phyloP scores from a whole-genome alignment of 1,140 invertebrate genomes.

The Drosophila burlai region DNA sequence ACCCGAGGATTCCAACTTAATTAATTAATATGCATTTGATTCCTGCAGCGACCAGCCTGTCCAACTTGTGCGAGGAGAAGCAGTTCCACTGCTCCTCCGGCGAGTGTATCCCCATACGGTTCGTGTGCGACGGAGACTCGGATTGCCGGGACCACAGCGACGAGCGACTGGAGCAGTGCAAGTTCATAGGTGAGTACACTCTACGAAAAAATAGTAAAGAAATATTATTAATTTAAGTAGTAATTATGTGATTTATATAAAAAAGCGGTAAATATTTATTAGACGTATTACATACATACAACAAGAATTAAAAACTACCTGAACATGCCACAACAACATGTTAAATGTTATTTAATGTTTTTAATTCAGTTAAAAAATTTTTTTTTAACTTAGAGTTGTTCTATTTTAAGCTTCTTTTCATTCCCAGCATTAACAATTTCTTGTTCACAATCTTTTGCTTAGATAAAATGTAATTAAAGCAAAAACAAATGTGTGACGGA shows the following conservation, averaged over 20 bases:
- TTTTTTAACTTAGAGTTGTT: background rate
- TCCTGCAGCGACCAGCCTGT: slow-evolving; percentile 71
- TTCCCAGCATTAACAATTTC: background rate
- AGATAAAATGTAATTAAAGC: too few relatives aligned
- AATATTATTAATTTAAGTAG: background rate
- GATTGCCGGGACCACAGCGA: slow-evolving; percentile 93
- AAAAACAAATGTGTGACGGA: background rate
- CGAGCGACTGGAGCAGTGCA: slow-evolving; percentile 88
- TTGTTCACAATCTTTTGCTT: too few relatives aligned
- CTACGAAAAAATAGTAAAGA: background rate
- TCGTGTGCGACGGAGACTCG: slow-evolving; percentile 91
- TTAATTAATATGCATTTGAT: slow-evolving; percentile 80
- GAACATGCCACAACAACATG: background rate
- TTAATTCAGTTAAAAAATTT: too few relatives aligned
- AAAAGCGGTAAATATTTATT: background rate
- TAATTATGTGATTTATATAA: background rate
- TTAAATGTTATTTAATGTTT: too few relatives aligned
- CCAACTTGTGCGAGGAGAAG: slow-evolving; percentile 87
- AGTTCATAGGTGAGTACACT: slow-evolving; percentile 60
- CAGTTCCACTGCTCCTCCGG: slow-evolving; percentile 92
- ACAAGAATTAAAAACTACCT: background rate
- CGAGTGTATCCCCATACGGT: slow-evolving; percentile 92
- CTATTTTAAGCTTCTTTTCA: background rate
- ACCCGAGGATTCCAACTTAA: slow-evolving; percentile 64
- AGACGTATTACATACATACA: background rate